Conservation (phyloP, 2,888 invertebrate species). For the Amiota communis region DNA sequence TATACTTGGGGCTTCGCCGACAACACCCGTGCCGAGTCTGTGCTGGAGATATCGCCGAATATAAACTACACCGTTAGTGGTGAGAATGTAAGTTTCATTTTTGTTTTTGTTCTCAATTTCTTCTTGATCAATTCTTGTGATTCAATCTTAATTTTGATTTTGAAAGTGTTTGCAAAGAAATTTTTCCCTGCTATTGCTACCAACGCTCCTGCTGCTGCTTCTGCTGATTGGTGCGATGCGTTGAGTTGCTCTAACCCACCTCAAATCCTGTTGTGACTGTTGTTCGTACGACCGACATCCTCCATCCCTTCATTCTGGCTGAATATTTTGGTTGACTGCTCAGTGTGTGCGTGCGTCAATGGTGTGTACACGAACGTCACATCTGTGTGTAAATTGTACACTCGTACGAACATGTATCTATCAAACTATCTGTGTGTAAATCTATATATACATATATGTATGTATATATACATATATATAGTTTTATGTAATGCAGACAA, state of each 20-base stretch:
- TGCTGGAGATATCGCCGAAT: conserved; percentile 73
- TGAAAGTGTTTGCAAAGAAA: conserved; percentile 58
- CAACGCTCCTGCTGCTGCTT: conserved; percentile 47
- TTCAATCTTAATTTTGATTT: not conserved
- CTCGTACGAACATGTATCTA: conserved; percentile 36
- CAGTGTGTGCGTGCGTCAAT: conserved; percentile 50
- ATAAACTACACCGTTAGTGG: conserved; percentile 74
- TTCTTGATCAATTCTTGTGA: conserved; percentile 5
- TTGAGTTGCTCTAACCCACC: conserved; percentile 57
- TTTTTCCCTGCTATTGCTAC: conserved; percentile 42
- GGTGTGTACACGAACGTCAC: conserved; percentile 32
- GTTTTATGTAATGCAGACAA: conserved; percentile 57
- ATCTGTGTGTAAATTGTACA: conserved; percentile 57
- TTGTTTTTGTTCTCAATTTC: conserved; percentile 21
- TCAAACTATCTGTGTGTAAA: not conserved
- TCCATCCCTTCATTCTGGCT: not conserved
- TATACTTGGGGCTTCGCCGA: conserved; percentile 74
- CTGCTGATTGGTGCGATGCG: conserved; percentile 30
- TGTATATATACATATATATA: conserved; percentile 52
- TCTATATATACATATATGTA: conserved; percentile 48
- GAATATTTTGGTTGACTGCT: conserved; percentile 34
- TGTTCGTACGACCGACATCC: not conserved
- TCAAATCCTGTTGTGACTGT: conserved; percentile 61
- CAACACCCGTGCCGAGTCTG: conserved; percentile 72
- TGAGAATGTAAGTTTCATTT: conserved; percentile 71